A percentile compares a stretch with the other conserved stretches of the same genome.
Evolutionary conservation across 2,113 vertebrate species (phyloP).

Genomic region (Platysternon megacephalum): DNA sequence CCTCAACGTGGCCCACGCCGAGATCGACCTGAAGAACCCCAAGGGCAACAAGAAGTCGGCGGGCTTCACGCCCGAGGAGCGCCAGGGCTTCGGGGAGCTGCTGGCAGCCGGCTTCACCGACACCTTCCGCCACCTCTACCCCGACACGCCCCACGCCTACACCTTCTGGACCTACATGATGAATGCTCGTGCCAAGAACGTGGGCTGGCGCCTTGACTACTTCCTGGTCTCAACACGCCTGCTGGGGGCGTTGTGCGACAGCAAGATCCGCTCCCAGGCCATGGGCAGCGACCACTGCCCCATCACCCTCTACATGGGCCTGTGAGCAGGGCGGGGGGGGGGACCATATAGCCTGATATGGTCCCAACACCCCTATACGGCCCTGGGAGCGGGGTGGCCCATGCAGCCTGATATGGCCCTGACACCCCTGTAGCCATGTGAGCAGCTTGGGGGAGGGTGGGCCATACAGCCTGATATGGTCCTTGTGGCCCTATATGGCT

Average conservation of each 20-base stretch:
- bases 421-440: neutral
- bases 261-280: slow-evolving; percentile 89
- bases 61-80: slow-evolving; percentile 89
- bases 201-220: slow-evolving; percentile 94
- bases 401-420: neutral
- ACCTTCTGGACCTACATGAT: slow-evolving; percentile 97
- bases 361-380: too few relatives aligned
- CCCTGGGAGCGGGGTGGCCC: neutral
- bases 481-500: neutral
- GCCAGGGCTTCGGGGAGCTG: slow-evolving; percentile 85
- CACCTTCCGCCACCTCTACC: slow-evolving; percentile 91
- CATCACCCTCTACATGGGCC: slow-evolving; percentile 85
- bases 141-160: slow-evolving; percentile 84
- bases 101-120: slow-evolving; percentile 85
- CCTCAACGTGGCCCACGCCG: slow-evolving; percentile 91
- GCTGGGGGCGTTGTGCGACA: slow-evolving; percentile 85
- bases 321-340: slow-evolving; percentile 64
- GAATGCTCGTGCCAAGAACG: slow-evolving; percentile 88
- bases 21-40: slow-evolving; percentile 92
- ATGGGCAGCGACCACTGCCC: slow-evolving; percentile 93
- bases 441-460: neutral
- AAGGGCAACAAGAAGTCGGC: slow-evolving; percentile 92
- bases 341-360: neutral
- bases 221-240: slow-evolving; percentile 87
- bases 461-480: too few relatives aligned